Percentiles rank a stretch among this genome's conserved stretches.
Conservation (phyloP, 2,888 invertebrate species). For the Papilio demoleus region DNA sequence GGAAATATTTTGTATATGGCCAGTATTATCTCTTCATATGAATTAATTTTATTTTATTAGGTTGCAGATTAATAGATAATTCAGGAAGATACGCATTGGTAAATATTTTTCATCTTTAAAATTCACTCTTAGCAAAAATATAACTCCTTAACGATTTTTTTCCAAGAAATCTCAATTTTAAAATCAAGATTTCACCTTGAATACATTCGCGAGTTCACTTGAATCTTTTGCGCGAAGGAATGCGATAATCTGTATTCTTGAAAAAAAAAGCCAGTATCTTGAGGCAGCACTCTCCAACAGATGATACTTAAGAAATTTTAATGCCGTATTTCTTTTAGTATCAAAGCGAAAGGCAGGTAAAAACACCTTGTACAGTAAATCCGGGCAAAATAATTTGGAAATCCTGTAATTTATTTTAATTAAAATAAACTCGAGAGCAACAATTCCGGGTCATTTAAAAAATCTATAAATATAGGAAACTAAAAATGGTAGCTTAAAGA, state of each 20-base stretch:
- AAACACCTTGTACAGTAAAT: not conserved
- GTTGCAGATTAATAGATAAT: not conserved
- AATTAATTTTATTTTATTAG: not conserved
- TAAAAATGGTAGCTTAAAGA: no score
- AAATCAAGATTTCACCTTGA: constrained; percentile 1
- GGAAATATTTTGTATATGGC: no score
- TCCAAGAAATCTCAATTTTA: not conserved
- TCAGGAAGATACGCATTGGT: not conserved
- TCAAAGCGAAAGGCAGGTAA: not conserved
- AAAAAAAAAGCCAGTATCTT: constrained; percentile 35
- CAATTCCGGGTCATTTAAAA: no score
- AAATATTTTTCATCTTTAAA: not conserved
- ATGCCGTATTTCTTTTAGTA: constrained; percentile 10
- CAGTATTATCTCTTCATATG: not conserved
- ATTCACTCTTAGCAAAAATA: not conserved
- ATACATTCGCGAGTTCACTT: constrained; percentile 18
- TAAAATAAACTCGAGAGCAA: no score
- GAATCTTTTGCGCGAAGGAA: constrained; percentile 28
- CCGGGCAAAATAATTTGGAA: not conserved
- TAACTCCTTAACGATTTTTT: not conserved
- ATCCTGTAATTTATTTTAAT: no score
- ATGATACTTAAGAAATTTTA: constrained; percentile 36
- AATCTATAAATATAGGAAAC: no score
- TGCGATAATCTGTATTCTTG: constrained; percentile 37
- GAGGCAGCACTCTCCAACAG: constrained; percentile 32